These are phyloP conservation scores for Acrossocheilus fasciatus DNA, from an alignment of 2,797 vertebrate genomes.

Conservation along the genomic window DNA sequence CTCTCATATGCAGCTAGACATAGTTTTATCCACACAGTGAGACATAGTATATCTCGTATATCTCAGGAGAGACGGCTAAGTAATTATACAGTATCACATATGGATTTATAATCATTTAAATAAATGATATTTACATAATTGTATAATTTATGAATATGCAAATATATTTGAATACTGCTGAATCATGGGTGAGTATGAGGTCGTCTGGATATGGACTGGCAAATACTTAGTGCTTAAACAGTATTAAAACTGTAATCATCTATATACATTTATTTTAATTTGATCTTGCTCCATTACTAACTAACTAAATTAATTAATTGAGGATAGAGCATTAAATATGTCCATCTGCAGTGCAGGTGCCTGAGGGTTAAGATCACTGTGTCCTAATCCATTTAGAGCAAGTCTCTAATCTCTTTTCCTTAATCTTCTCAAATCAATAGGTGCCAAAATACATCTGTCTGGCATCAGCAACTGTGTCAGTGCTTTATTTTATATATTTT, in stretches of 20 bases:
- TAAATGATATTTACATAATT: not conserved
- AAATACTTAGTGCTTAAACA: not conserved
- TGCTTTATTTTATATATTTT: not conserved
- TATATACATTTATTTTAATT: not conserved
- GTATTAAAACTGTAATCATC: not conserved
- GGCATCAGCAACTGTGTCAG: constrained; percentile 1
- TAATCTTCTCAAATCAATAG: constrained; percentile 26
- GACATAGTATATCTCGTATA: not conserved
- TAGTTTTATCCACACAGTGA: not conserved
- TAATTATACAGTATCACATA: not conserved
- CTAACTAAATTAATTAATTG: not conserved
- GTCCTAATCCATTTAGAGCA: constrained; percentile 32
- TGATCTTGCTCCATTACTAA: not conserved
- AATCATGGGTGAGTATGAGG: not conserved
- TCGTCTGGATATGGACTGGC: not conserved
- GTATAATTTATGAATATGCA: not conserved
- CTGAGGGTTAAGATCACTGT: constrained; percentile 6
- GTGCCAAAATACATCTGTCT: constrained; percentile 1
- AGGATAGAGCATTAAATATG: not conserved
- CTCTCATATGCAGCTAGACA: not conserved
- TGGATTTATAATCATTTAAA: not conserved
- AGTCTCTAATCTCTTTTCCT: not conserved
- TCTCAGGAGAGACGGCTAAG: not conserved
- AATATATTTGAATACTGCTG: not conserved
- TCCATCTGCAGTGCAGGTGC: not conserved